Base-by-base conservation (phyloP, 1,140 invertebrate species). In the Apis cerana region DNA sequence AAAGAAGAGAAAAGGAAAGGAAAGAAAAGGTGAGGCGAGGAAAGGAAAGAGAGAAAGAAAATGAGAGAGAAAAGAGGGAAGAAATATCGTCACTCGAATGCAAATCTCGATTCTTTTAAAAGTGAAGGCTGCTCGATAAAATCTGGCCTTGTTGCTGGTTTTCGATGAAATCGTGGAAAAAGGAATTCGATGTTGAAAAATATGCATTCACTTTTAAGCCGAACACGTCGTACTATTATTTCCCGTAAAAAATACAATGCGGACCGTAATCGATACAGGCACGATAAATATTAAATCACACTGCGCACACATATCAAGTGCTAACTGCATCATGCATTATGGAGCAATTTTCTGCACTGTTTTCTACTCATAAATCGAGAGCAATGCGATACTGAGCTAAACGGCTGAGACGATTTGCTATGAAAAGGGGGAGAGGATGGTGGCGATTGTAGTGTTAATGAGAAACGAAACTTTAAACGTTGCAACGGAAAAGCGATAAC, bases 231-330 rank as follows among this genome's bases (percentile, higher is more conserved):
- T 59, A 75, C 71, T 58, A 43, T 75, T 68, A 58, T 68, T 64
- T 59, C 43, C 19, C 21, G 72, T 82, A 82, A 82, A 82, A 82
- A 82, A 68, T 82, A 82, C 64, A 69, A 43, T 27, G 64, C 54
- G 43, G 64, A 76, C 61, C 61, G 70, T 56, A 64, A 82, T 61
- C 21, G 27, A 76, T 68, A 65, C 70, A 74, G 52, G 50, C 70
- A 75, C 72, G 72, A 67, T 75, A 81, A 76, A 76, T 68, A 82
- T 80, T 75, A 68, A 76, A 59, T 76, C 72, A 76, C 74, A 75
- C 80, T 52, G 72, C 62, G 72, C 72, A 59, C 59, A 64, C 64
- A 43, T 81, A 64, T 81, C 62, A 75, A 67, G 43, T 65, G 80
- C 74, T 75, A 76, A 58, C 80, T 58, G 62, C 72, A 59, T 54